These are phyloP conservation scores for Alosa sapidissima DNA, from an alignment of 2,797 vertebrate genomes.

Conservation along the genomic window DNA sequence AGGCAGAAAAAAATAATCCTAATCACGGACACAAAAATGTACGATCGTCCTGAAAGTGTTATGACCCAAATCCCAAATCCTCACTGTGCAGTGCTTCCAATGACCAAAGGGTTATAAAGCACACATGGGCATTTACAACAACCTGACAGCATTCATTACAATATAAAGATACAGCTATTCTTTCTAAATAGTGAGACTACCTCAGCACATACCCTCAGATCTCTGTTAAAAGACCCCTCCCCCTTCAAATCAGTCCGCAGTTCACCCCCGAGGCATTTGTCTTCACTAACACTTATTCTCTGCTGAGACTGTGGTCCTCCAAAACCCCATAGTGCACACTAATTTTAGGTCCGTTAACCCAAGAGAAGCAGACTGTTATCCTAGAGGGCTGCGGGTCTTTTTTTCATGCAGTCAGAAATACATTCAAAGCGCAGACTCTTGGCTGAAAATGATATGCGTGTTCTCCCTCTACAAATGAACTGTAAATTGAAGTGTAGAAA, in stretches of 20 bases:
- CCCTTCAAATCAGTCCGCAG: neutral
- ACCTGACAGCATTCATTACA: neutral
- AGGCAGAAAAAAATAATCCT: neutral
- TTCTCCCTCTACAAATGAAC: neutral
- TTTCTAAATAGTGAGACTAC: neutral
- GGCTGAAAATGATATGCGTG: neutral
- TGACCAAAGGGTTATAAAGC: neutral
- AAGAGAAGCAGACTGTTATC: constrained; percentile 4
- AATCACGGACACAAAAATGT: constrained; percentile 18
- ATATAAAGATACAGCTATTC: neutral
- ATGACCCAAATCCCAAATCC: neutral
- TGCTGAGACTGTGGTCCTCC: neutral
- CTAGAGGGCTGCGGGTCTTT: neutral
- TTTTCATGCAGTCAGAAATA: constrained; percentile 13
- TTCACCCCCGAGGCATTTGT: constrained; percentile 1
- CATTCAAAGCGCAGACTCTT: constrained; percentile 15
- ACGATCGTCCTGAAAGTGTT: constrained; percentile 10
- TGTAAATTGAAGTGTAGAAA: neutral
- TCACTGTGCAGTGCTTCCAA: neutral
- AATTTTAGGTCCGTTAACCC: constrained; percentile 17
- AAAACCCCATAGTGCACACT: constrained; percentile 5
- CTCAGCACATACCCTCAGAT: neutral
- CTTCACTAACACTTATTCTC: constrained; percentile 3
- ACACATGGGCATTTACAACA: neutral
- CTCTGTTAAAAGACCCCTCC: neutral